Evolutionary conservation across 2,888 invertebrate genomes (phyloP).

Genomic region (Chrysolina americana): DNA sequence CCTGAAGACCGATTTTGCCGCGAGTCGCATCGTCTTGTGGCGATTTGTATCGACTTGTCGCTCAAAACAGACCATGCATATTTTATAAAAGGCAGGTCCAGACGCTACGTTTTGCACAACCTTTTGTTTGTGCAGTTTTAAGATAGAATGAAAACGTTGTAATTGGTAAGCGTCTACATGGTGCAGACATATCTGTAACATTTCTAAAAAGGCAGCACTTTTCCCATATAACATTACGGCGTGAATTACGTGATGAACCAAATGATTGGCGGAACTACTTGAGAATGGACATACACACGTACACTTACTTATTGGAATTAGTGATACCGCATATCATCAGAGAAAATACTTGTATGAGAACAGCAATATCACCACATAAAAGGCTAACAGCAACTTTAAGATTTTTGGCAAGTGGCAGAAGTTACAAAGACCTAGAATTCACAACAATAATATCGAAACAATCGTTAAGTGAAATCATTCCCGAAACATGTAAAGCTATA

Average conservation of each 20-base stretch:
- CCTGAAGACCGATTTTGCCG: too few species aligned
- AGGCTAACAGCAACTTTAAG: constrained; percentile 50
- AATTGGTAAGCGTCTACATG: neutral
- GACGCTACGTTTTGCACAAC: constrained; percentile 6
- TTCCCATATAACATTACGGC: constrained; percentile 40
- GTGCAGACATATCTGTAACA: neutral
- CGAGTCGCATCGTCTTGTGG: too few species aligned
- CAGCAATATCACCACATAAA: constrained; percentile 54
- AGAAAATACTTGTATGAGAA: constrained; percentile 52
- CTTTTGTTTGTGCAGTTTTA: neutral
- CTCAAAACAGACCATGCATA: too few species aligned
- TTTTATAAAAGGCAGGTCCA: neutral
- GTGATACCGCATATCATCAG: constrained; percentile 43
- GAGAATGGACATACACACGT: constrained; percentile 49
- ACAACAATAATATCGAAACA: constrained; percentile 50
- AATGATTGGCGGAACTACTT: constrained; percentile 47
- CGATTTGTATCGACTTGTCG: too few species aligned
- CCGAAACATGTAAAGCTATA: constrained; percentile 39
- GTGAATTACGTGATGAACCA: constrained; percentile 28
- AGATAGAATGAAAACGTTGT: neutral
- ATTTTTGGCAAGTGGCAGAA: constrained; percentile 55
- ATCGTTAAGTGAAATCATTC: constrained; percentile 49
- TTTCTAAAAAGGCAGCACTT: constrained; percentile 34
- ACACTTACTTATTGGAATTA: constrained; percentile 40
- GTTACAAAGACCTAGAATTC: constrained; percentile 54